Base-by-base conservation (phyloP, 2,888 invertebrate species). In the Cataglyphis cursor region DNA sequence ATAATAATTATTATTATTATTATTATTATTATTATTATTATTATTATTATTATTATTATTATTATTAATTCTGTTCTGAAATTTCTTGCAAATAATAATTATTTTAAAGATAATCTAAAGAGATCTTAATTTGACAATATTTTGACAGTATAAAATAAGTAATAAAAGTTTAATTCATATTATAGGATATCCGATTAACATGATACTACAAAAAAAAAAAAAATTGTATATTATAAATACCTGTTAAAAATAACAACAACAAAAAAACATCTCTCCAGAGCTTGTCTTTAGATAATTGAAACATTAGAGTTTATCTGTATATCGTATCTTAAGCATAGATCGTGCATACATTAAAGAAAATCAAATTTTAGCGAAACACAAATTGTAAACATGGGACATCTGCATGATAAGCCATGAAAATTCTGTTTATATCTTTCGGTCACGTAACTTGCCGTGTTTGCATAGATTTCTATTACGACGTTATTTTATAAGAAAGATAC, bases 361-460 rank as follows among this genome's bases (percentile, higher is more conserved):
- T 84, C 75, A 35, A 89, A 81, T 57, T 72, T 38, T 62, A 75
- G 73, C 85, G 38, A 38, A 59, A 68, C 10, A 18, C 18, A 44
- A 35, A 70, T 61, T 72, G 28, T 44, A 44, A 74, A 84, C 28
- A 72, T 48, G 31, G 35, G 21, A 15, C n/a, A n/a, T 44, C 51
- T 81, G 85, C 81, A 65, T 86, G 83, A 85, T n/a, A 86, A 89
- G 84, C 88, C 41, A 59, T 90, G 82, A 88, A n/a, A 51, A 15
- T 62, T 66, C 3, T 28, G 28, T 74, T 83, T 68, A 59, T 86
- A 73, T 86, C 88, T 84, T 86, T 84, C 76, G 76, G 78, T 90
- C 81, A 82, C 82, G 51, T 51, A 51, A 62, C 31, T 76, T 24
- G 65, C 21, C 31, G 35, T 41, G n/a, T 44, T 59, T 12, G 18